These are phyloP conservation scores for Drosophila kohkoa DNA, from an alignment of 1,140 invertebrate species.

Conservation along the genomic window DNA sequence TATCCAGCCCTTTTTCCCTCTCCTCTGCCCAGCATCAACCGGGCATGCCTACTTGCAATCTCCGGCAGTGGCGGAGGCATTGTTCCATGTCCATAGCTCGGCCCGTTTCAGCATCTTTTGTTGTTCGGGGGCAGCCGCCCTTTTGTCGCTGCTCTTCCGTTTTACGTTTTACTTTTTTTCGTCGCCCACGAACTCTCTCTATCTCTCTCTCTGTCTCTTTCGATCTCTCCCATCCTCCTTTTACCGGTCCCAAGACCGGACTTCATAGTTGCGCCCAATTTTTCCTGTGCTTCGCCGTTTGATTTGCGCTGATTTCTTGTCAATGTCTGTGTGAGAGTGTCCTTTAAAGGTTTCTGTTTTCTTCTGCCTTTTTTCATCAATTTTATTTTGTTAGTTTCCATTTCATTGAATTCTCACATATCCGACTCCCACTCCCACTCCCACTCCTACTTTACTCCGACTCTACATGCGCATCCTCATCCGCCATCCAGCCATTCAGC, in stretches of 20 bases:
- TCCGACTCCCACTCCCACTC: conserved; percentile 50
- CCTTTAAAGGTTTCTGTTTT: conserved; percentile 72
- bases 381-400: conserved; percentile 83
- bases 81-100: conserved; percentile 77
- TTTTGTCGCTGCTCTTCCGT: conserved; percentile 78
- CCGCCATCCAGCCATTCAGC: conserved; percentile 56
- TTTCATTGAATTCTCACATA: conserved; percentile 84
- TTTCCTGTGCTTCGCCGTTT: conserved; percentile 77
- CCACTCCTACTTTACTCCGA: conserved; percentile 1
- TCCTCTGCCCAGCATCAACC: conserved; percentile 26
- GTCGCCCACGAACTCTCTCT: conserved; percentile 16
- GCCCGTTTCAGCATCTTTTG: conserved; percentile 74
- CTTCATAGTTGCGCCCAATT: conserved; percentile 63
- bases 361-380: conserved; percentile 58
- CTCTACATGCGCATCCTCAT: conserved; percentile 25
- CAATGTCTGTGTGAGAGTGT: conserved; percentile 41
- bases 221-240: conserved; percentile 1
- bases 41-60: conserved; percentile 51
- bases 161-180: conserved; percentile 55
- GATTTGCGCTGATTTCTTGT: conserved; percentile 80
- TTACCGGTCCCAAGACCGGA: conserved; percentile 41
- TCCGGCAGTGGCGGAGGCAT: conserved; percentile 69
- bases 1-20: conserved; percentile 23
- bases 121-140: conserved; percentile 69
- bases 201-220: conserved; percentile 2